Evolutionary conservation across 2,797 vertebrate species (phyloP).

Genomic region (Protosalanx chinensis): DNA sequence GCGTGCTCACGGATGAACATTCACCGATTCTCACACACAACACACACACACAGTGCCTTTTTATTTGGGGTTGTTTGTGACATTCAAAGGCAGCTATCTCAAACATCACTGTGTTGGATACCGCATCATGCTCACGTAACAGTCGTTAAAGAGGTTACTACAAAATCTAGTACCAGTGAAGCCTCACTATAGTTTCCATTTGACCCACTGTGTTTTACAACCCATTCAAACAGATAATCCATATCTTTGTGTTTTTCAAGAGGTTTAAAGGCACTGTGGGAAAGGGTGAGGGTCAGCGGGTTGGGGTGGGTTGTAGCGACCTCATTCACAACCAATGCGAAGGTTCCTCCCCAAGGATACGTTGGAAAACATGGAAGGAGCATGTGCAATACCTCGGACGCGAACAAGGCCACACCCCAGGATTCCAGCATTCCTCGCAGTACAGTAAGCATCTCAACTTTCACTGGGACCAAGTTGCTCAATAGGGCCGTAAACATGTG

Average conservation of each 20-base stretch:
- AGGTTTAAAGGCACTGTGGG: neutral
- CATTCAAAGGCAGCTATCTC: neutral
- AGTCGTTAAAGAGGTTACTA: no score
- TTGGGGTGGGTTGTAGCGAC: neutral
- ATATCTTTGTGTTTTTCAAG: no score
- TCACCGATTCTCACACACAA: neutral
- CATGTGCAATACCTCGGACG: no score
- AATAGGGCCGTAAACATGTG: neutral
- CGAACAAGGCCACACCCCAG: neutral
- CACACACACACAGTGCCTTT: neutral
- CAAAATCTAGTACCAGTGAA: no score
- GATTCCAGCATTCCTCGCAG: neutral
- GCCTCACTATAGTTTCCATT: no score
- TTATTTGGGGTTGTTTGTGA: neutral
- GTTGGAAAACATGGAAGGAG: neutral
- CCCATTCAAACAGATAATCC: no score
- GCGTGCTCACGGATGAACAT: neutral
- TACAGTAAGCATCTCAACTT: neutral
- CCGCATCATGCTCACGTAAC: no score
- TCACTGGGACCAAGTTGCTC: neutral
- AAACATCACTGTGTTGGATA: neutral
- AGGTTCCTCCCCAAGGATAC: neutral
- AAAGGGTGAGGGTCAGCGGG: neutral
- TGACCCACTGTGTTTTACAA: no score
- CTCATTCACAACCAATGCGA: neutral